Evolutionary conservation across 1,140 invertebrate genomes (phyloP), one percentile per base, ranked within the genome.

Genomic region (Drosophila tristis): DNA sequence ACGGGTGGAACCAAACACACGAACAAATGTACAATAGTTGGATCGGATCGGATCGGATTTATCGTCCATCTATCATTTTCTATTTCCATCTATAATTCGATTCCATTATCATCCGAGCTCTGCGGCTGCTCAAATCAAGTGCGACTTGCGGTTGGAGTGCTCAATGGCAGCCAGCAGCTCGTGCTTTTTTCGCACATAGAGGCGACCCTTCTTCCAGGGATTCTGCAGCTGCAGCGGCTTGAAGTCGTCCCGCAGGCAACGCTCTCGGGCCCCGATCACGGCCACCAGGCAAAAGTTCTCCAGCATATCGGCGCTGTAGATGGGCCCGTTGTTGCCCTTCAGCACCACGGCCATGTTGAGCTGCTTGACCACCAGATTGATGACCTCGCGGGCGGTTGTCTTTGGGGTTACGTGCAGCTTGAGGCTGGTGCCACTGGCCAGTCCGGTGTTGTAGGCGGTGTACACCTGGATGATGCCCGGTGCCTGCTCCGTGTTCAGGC

Each of bases 281-380:
- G 97, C 97, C 0, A 99, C 98, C 15, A 99, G 93, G 91, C 98
- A 99, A 91, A 98, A 99, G 80, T 98, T 97, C 20, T 95, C 94
- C 56, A 97, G 92, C 90, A 96, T 95, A 47, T 97, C 96, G 0
- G 95, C 94, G 0, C 95, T 94, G 85, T 98, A 98, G 20, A 97
- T 96, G 0, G 97, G 97, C 0, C 96, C 97, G 20, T 96, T 94
- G 92, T 82, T 92, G 26, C 92, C 92, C 39, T 98, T 98, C 0
- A 97, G 90, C 11, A 97, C 94, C 16, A 97, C 96, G 1, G 97
- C 97, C 95, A 98, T 97, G 92, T 98, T 98, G 2, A 99, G 93
- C 91, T 99, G 97, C 90, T 97, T 97, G 6, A 99, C 97, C 13
- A 99, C 98, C 26, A 98, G 93, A 91, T 98, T 97, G 43, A 99